These are phyloP conservation scores for Urosaurus nigricauda DNA, from an alignment of 2,797 vertebrate species.

Conservation along the genomic window DNA sequence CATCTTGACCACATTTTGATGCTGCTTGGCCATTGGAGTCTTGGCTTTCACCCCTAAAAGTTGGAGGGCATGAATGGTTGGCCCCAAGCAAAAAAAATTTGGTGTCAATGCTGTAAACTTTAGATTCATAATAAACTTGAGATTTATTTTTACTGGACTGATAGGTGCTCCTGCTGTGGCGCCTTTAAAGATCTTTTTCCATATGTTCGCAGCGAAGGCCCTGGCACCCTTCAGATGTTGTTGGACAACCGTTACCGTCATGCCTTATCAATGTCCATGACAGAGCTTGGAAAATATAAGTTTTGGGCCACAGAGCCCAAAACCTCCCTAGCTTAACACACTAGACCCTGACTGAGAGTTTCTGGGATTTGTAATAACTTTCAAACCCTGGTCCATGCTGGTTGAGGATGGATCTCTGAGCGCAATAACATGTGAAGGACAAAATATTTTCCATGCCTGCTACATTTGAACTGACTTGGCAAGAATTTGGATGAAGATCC, in stretches of 20 bases:
- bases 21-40: too few species aligned
- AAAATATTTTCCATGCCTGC: not conserved
- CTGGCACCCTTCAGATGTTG: not conserved
- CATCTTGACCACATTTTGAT: too few species aligned
- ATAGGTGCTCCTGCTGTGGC: not conserved
- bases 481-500: not conserved
- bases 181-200: not conserved
- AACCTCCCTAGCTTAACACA: too few species aligned
- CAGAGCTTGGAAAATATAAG: too few species aligned
- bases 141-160: not conserved
- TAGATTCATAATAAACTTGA: not conserved
- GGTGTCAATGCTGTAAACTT: not conserved
- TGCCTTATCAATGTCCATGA: not conserved
- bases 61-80: not conserved
- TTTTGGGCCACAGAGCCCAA: too few species aligned
- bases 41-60: too few species aligned
- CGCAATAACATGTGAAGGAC: too few species aligned
- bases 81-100: not conserved
- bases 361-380: too few species aligned
- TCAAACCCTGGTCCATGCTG: not conserved
- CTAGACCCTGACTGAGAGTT: too few species aligned
- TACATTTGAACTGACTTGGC: not conserved
- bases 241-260: not conserved
- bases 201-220: not conserved
- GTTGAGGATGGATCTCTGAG: not conserved